Percentiles rank a stretch among this genome's conserved stretches.
Conservation (phyloP, 2,797 vertebrate species). For the Pyrocephalus nanus region DNA sequence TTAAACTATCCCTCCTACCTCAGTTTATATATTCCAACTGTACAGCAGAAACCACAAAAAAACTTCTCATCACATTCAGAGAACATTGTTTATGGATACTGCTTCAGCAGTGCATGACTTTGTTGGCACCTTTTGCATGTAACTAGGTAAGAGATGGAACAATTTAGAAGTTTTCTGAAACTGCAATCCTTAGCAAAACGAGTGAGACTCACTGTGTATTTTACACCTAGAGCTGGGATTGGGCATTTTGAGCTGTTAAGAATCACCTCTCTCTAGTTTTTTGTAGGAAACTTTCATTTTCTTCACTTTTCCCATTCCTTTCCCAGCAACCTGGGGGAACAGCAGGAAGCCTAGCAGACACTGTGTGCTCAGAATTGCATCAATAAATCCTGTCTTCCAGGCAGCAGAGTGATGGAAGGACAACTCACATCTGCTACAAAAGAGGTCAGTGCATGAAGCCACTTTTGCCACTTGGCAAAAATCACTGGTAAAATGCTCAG, state of each 20-base stretch:
- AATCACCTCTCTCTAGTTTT: not conserved
- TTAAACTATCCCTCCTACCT: not conserved
- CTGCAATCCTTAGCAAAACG: not conserved
- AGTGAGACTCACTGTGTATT: not conserved
- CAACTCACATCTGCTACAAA: accelerated
- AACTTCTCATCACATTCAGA: not conserved
- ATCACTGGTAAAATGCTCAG: not conserved
- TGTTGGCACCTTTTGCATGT: not conserved
- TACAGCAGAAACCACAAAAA: not conserved
- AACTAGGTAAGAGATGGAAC: not conserved
- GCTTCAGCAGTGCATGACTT: not conserved
- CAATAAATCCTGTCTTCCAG: not conserved
- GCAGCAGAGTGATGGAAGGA: not conserved
- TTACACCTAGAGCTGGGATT: not conserved
- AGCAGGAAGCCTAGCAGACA: not conserved
- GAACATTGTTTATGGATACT: not conserved
- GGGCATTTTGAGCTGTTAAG: not conserved
- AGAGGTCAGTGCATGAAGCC: not conserved
- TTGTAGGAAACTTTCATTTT: not conserved
- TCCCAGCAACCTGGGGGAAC: not conserved
- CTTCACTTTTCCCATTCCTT: not conserved
- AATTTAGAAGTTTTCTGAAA: not conserved
- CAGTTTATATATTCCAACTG: not conserved
- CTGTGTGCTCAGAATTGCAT: not conserved
- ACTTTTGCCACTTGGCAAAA: not conserved